phyloP scores from a whole-genome alignment of 2,797 vertebrate genomes.

The Pyrocephalus nanus region DNA sequence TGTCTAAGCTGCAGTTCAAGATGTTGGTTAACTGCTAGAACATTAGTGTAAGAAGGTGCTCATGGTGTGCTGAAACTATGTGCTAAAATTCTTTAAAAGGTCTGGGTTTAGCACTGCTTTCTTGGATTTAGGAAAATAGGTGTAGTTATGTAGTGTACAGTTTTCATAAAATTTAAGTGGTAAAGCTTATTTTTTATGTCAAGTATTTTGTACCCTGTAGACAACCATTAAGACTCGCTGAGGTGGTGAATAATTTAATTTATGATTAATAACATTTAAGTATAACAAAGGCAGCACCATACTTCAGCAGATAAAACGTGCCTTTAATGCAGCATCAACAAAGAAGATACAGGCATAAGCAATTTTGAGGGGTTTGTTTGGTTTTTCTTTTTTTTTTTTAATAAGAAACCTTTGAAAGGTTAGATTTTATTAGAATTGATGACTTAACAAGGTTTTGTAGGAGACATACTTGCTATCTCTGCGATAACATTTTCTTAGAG shows the following conservation, averaged over 20 bases:
- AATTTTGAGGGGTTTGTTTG: constrained; percentile 31
- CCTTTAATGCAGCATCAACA: constrained; percentile 49
- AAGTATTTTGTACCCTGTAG: constrained; percentile 34
- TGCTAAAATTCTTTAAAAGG: background rate
- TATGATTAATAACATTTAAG: constrained; percentile 67
- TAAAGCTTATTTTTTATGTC: constrained; percentile 56
- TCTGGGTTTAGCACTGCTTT: background rate
- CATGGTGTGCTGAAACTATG: background rate
- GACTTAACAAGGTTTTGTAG: constrained; percentile 59
- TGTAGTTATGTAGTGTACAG: background rate
- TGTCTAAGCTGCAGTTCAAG: background rate
- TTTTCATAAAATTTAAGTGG: constrained; percentile 40
- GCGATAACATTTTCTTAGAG: background rate
- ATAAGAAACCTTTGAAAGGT: constrained; percentile 48
- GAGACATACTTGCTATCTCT: constrained; percentile 8
- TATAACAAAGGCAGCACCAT: background rate
- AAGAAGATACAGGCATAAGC: constrained; percentile 51
- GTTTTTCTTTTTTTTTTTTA: background rate
- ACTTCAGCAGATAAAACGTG: constrained; percentile 61
- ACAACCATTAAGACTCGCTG: constrained; percentile 32
- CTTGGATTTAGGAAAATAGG: background rate
- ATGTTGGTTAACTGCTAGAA: background rate
- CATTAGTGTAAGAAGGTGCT: background rate
- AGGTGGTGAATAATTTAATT: constrained; percentile 62
- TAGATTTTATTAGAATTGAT: constrained; percentile 64